Evolutionary conservation across 1,140 invertebrate genomes (phyloP).

Genomic region (Episyrphus balteatus): DNA sequence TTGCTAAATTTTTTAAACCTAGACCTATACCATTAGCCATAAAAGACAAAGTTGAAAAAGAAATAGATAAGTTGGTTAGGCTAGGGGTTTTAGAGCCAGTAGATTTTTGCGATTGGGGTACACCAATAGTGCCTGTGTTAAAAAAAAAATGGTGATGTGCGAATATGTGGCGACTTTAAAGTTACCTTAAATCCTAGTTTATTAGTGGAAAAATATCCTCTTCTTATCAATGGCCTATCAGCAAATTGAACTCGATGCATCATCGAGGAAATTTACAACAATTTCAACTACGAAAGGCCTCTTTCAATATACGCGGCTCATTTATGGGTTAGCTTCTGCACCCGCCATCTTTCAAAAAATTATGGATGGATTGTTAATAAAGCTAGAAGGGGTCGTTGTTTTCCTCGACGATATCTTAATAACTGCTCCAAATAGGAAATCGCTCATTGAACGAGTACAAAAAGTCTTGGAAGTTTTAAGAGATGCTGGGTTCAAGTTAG

Average conservation of each 20-base stretch:
- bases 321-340: constrained; percentile 16
- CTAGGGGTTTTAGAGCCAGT: constrained; percentile 4
- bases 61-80: no score
- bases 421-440: constrained; percentile 4
- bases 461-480: constrained; percentile 12
- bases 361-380: constrained; percentile 18
- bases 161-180: constrained; percentile 3
- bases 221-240: constrained; percentile 16
- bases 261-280: background rate
- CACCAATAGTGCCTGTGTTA: constrained; percentile 2
- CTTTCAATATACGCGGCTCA: constrained; percentile 4
- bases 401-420: constrained; percentile 22
- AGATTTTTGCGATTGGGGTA: constrained; percentile 4
- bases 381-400: constrained; percentile 12
- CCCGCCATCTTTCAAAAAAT: constrained; percentile 19
- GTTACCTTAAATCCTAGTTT: constrained; percentile 4
- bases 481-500: constrained; percentile 14
- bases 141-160: no score
- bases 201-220: constrained; percentile 1
- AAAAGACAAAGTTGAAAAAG: no score
- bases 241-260: constrained; percentile 10
- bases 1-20: background rate
- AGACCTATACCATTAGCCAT: background rate
- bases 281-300: background rate
- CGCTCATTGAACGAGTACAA: no score